Conservation (phyloP, 2,888 invertebrate species). For the Pterobdella sp. region DNA sequence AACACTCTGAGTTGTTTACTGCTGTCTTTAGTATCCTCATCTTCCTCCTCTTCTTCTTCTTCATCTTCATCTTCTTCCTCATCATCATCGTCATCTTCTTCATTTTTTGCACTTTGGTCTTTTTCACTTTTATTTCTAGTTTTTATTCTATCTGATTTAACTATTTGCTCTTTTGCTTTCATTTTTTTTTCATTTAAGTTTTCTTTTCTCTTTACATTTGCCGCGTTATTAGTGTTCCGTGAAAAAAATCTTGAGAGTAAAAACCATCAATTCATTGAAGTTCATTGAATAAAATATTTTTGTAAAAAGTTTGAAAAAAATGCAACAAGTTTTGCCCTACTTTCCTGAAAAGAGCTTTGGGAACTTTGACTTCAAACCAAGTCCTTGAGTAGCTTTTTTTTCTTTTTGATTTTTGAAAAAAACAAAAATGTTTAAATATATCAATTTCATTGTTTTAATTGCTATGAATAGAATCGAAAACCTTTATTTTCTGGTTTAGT, state of each 20-base stretch:
- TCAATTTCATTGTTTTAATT: too few species aligned
- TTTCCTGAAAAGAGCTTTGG: neutral
- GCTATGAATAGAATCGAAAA: too few species aligned
- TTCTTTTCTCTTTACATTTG: neutral
- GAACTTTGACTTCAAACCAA: conserved; percentile 6
- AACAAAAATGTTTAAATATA: too few species aligned
- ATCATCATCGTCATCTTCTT: conserved; percentile 12
- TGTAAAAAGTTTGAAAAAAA: neutral
- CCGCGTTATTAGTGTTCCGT: neutral
- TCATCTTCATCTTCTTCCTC: conserved; percentile 1
- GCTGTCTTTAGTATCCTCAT: neutral
- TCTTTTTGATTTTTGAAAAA: neutral
- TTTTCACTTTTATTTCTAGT: neutral
- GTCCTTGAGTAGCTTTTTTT: neutral
- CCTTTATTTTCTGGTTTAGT: too few species aligned
- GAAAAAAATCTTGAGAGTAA: neutral
- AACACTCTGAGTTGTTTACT: neutral
- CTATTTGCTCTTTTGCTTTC: neutral
- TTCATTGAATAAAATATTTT: neutral
- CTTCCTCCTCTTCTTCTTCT: neutral
- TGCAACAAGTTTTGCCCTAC: neutral
- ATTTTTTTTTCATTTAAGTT: neutral
- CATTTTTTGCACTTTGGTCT: neutral
- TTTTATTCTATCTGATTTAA: neutral
- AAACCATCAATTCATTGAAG: too few species aligned